A percentile compares a stretch with the other conserved stretches of the same genome.
phyloP scores from a whole-genome alignment of 2,113 vertebrate genomes.

The Meleagris gallopavo region DNA sequence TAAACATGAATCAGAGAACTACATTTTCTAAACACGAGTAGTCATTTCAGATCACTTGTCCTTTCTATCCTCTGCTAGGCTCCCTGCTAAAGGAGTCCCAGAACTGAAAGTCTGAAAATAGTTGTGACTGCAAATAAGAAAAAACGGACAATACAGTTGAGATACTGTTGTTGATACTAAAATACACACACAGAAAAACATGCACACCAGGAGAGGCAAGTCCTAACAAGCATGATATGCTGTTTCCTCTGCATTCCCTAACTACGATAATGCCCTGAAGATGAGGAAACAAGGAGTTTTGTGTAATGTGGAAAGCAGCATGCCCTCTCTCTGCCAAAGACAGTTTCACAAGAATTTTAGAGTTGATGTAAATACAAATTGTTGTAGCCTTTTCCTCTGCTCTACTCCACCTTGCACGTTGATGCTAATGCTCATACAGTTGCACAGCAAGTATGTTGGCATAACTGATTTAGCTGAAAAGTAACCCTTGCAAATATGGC shows the following conservation, averaged over 20 bases:
- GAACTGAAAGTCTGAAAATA: background rate
- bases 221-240: background rate
- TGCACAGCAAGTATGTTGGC: accelerated
- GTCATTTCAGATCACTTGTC: background rate
- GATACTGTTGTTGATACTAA: background rate
- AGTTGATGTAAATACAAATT: background rate
- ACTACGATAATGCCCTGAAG: background rate
- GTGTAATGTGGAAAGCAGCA: background rate
- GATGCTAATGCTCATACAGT: background rate
- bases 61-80: background rate
- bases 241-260: background rate
- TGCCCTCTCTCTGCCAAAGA: background rate
- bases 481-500: background rate
- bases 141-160: background rate
- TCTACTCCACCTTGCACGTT: background rate
- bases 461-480: background rate
- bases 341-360: background rate
- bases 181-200: background rate
- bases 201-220: background rate
- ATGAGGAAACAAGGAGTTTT: background rate
- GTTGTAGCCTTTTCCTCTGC: background rate
- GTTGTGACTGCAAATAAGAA: background rate
- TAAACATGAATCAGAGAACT: background rate
- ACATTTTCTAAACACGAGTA: background rate
- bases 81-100: background rate